Evolutionary conservation across 2,797 vertebrate species (phyloP).

Genomic region (Loriculus beryllinus): DNA sequence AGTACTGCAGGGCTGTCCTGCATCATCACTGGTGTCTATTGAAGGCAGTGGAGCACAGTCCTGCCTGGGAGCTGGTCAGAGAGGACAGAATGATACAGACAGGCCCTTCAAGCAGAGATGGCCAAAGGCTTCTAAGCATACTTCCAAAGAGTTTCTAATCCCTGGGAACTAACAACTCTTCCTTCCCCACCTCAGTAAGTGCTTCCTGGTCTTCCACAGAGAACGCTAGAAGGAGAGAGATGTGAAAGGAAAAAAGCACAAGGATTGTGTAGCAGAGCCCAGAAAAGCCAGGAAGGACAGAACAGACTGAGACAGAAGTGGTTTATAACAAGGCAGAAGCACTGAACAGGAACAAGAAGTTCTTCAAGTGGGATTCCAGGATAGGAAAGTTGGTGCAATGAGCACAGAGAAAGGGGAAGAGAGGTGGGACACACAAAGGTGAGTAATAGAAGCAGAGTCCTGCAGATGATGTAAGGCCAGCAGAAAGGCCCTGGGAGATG

Average conservation of each 20-base stretch:
- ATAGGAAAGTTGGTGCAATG: not conserved
- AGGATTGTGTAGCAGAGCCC: not conserved
- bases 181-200: not conserved
- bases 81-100: not conserved
- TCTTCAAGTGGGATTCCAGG: not conserved
- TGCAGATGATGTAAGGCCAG: not conserved
- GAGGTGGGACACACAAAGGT: not conserved
- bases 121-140: not conserved
- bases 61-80: not conserved
- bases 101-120: not conserved
- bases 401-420: not conserved
- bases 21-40: not conserved
- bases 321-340: not conserved
- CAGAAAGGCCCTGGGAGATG: not conserved
- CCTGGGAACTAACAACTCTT: not conserved
- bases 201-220: not conserved
- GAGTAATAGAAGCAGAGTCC: not conserved
- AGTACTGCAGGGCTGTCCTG: not conserved
- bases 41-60: not conserved
- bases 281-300: not conserved
- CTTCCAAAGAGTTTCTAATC: not conserved
- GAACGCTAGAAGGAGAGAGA: not conserved
- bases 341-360: not conserved
- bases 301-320: not conserved
- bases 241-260: not conserved